Evolutionary conservation across 2,888 invertebrate genomes (phyloP).

Genomic region (Himalopsyche anomala): DNA sequence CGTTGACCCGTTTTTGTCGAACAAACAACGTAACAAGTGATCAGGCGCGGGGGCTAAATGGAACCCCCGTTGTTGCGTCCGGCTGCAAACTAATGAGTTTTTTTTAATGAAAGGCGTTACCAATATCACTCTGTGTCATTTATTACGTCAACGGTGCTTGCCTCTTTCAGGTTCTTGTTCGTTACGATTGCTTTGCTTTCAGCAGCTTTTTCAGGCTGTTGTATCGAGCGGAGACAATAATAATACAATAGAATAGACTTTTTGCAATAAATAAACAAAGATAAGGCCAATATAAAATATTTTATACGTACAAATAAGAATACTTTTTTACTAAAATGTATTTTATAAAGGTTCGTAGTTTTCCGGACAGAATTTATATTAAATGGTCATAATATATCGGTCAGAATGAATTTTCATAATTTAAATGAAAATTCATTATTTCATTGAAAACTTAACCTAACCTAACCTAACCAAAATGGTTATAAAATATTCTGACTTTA

Average conservation of each 20-base stretch:
- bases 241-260: not conserved
- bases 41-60: not conserved
- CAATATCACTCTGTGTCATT: slow-evolving; percentile 34
- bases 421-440: too few relatives aligned
- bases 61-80: slow-evolving; percentile 1
- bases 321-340: too few relatives aligned
- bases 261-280: not conserved
- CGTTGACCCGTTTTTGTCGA: not conserved
- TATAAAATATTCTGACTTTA: too few relatives aligned
- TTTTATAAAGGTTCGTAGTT: too few relatives aligned
- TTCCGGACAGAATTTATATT: too few relatives aligned
- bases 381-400: too few relatives aligned
- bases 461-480: too few relatives aligned
- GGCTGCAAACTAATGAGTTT: slow-evolving; percentile 12
- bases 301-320: too few relatives aligned
- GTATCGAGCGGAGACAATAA: not conserved
- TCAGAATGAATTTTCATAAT: too few relatives aligned
- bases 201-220: slow-evolving; percentile 19
- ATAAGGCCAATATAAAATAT: not conserved
- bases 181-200: slow-evolving; percentile 11
- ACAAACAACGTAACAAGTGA: slow-evolving; percentile 34
- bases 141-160: slow-evolving; percentile 21
- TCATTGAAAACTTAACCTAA: too few relatives aligned
- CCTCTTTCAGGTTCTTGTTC: slow-evolving; percentile 31
- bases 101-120: slow-evolving; percentile 34